phyloP scores from a whole-genome alignment of 2,113 vertebrate species.

The Forbesichthys agassizii region DNA sequence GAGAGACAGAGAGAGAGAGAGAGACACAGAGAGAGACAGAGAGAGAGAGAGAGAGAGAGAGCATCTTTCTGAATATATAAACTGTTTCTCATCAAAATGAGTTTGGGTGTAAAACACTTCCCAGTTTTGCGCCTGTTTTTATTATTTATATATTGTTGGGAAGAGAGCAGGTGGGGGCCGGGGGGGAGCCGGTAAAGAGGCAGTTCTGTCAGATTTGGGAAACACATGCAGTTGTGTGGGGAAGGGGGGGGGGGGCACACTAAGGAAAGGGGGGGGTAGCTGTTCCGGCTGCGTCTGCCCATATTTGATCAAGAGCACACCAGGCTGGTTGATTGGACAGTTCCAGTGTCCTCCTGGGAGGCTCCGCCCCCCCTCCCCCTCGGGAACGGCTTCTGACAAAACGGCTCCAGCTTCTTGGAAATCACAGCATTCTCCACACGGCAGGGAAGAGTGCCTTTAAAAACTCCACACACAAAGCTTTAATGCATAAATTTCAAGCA shows the following conservation, averaged over 20 bases:
- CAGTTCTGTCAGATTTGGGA: slow-evolving; percentile 69
- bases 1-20: too few relatives aligned
- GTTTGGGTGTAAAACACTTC: slow-evolving; percentile 30
- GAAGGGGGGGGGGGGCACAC: slow-evolving; percentile 65
- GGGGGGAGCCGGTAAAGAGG: slow-evolving; percentile 45
- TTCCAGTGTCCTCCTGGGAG: slow-evolving; percentile 72
- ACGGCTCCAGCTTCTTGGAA: slow-evolving; percentile 71
- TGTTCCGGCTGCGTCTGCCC: slow-evolving; percentile 68
- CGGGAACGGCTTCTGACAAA: slow-evolving; percentile 76
- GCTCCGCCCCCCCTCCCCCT: slow-evolving; percentile 62
- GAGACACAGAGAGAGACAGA: too few relatives aligned
- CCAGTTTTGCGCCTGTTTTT: slow-evolving; percentile 27
- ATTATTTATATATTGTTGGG: not conserved
- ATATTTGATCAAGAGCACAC: slow-evolving; percentile 68
- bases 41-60: too few relatives aligned
- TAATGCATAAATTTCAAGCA: slow-evolving; percentile 85
- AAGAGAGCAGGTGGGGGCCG: not conserved
- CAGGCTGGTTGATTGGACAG: slow-evolving; percentile 67
- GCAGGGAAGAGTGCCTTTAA: slow-evolving; percentile 77
- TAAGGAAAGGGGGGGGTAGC: slow-evolving; percentile 63
- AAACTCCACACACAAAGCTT: slow-evolving; percentile 79
- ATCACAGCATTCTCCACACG: slow-evolving; percentile 82
- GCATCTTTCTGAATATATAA: slow-evolving; percentile 31
- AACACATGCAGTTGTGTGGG: slow-evolving; percentile 60
- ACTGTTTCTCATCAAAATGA: slow-evolving; percentile 43